Evolutionary conservation across 2,113 vertebrate genomes (phyloP).

Genomic region (Prietella phreatophila): DNA sequence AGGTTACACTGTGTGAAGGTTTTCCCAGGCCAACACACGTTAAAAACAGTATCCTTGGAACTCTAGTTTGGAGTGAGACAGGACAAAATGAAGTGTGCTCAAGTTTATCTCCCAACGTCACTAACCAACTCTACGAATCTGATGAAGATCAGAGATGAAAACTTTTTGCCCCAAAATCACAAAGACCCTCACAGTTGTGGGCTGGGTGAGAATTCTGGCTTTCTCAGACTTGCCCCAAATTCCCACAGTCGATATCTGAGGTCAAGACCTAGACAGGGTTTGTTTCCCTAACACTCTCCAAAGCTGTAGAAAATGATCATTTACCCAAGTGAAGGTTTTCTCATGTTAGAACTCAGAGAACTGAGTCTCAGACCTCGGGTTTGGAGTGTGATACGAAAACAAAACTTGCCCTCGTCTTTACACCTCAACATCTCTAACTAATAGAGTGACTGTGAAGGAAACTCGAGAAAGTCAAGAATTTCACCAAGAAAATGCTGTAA

Average conservation of each 20-base stretch:
- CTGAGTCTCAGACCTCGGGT: neutral
- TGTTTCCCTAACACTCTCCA: no score
- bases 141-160: neutral
- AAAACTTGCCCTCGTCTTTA: no score
- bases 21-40: neutral
- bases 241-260: no score
- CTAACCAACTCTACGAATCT: neutral
- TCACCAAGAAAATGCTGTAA: no score
- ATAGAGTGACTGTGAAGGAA: no score
- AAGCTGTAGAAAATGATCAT: no score
- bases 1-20: no score
- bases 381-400: neutral
- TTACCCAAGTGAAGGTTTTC: neutral
- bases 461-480: no score
- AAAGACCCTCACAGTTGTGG: neutral
- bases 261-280: no score
- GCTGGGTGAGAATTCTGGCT: no score
- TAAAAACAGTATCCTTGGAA: neutral
- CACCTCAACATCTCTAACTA: neutral
- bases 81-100: neutral
- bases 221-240: no score
- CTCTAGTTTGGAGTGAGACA: neutral
- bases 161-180: neutral
- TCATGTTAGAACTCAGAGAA: neutral
- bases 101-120: neutral